Evolutionary conservation across 2,113 vertebrate genomes (phyloP).

Genomic region (Kryptolebias marmoratus): DNA sequence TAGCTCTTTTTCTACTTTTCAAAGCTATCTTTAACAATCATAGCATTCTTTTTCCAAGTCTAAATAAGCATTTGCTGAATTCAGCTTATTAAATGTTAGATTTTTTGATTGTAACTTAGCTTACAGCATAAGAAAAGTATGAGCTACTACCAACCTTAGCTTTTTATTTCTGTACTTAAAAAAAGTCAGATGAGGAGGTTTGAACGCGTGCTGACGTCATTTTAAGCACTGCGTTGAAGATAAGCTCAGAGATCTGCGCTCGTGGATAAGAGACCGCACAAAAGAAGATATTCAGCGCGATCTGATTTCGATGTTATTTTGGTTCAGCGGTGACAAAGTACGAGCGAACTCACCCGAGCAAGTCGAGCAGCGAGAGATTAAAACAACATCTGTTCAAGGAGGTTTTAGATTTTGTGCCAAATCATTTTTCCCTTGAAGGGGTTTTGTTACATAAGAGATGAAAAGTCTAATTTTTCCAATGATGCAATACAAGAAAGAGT

Average conservation of each 20-base stretch:
- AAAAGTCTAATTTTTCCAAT: constrained; percentile 11
- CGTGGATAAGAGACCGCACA: neutral
- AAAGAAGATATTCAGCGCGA: neutral
- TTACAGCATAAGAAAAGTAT: too few relatives aligned
- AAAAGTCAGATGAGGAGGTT: neutral
- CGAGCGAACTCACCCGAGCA: constrained; percentile 18
- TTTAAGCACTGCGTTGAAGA: neutral
- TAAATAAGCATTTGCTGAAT: too few relatives aligned
- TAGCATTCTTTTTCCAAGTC: too few relatives aligned
- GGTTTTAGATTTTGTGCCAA: constrained; percentile 8
- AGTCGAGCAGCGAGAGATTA: constrained; percentile 27
- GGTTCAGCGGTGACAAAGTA: neutral
- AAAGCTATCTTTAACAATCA: too few relatives aligned
- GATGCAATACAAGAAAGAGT: neutral
- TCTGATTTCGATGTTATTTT: constrained; percentile 14
- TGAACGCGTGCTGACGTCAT: neutral
- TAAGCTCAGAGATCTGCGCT: neutral
- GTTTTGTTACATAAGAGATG: constrained; percentile 15
- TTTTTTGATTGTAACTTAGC: too few relatives aligned
- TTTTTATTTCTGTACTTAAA: neutral
- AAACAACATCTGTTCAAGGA: constrained; percentile 27
- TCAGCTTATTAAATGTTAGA: too few relatives aligned
- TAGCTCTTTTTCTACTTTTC: too few relatives aligned
- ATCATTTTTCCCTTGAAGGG: constrained; percentile 15
- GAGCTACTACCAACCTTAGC: too few relatives aligned